Evolutionary conservation across 2,113 vertebrate genomes (phyloP).

Genomic region (Aldabrachelys gigantea): DNA sequence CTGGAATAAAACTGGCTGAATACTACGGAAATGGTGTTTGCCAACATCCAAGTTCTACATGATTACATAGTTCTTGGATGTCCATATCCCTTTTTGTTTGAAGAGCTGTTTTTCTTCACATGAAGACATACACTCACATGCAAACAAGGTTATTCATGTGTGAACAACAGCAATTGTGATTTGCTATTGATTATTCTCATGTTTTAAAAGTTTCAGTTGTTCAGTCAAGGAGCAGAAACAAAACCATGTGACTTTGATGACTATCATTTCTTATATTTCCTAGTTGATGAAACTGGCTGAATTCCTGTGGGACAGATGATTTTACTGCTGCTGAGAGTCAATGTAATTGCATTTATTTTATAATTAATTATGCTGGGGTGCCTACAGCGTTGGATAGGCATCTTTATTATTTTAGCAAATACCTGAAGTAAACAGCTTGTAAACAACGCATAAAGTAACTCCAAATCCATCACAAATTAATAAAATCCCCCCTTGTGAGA

Average conservation of each 20-base stretch:
- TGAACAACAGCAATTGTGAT: background rate
- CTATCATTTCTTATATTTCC: background rate
- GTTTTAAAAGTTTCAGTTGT: background rate
- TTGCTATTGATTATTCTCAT: background rate
- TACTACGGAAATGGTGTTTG: background rate
- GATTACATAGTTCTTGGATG: background rate
- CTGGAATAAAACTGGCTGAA: background rate
- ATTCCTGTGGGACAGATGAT: too few species aligned
- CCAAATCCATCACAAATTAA: slow-evolving; percentile 9
- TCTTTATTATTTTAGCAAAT: background rate
- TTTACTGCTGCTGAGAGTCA: background rate
- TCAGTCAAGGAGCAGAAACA: background rate
- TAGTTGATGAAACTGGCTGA: background rate
- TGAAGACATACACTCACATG: background rate
- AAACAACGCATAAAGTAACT: background rate
- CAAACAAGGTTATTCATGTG: background rate
- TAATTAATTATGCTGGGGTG: background rate
- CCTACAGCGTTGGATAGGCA: background rate
- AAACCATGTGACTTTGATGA: background rate
- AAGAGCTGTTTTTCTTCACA: background rate
- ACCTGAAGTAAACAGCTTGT: background rate
- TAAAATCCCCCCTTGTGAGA: background rate
- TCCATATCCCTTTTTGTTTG: background rate
- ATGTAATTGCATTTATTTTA: background rate
- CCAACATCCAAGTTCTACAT: background rate